phyloP scores from a whole-genome alignment of 2,888 invertebrate species.

The Parnassius glacialis region DNA sequence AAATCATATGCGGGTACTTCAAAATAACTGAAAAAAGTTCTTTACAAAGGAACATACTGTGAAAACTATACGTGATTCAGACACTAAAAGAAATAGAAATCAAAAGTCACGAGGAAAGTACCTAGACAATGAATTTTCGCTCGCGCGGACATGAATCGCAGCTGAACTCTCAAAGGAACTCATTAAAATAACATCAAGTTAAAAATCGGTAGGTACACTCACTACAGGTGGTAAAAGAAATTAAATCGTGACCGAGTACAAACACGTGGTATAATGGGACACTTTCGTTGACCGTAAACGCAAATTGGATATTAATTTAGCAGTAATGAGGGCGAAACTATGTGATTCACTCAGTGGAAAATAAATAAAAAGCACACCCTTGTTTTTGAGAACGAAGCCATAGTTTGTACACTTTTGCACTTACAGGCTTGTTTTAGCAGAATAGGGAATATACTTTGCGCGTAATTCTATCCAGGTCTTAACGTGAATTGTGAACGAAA shows the following conservation, averaged over 20 bases:
- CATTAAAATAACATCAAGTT: constrained; percentile 27
- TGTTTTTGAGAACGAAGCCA: constrained; percentile 24
- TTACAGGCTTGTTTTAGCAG: constrained; percentile 11
- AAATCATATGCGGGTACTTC: constrained; percentile 4
- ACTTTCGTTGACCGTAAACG: constrained; percentile 14
- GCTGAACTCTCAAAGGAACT: constrained; percentile 28
- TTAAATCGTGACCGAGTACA: constrained; percentile 8
- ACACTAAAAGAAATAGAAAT: constrained; percentile 2
- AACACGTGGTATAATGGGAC: constrained; percentile 20
- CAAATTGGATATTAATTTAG: constrained; percentile 7
- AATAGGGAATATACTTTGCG: constrained; percentile 10
- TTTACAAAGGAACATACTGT: not conserved
- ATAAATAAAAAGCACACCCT: constrained; percentile 22
- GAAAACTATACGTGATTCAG: not conserved
- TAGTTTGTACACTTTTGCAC: constrained; percentile 16
- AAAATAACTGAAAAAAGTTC: not conserved
- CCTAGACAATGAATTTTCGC: constrained; percentile 18
- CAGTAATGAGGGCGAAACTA: constrained; percentile 3
- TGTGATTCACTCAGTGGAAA: constrained; percentile 21
- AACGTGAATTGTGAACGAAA: too few relatives aligned
- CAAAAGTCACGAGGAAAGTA: constrained; percentile 15
- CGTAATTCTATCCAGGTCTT: not conserved
- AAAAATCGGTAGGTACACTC: constrained; percentile 23
- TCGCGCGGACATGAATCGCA: constrained; percentile 12
- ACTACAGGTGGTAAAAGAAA: constrained; percentile 27